phyloP scores from a whole-genome alignment of 2,888 invertebrate genomes.

The Spialia ferax region DNA sequence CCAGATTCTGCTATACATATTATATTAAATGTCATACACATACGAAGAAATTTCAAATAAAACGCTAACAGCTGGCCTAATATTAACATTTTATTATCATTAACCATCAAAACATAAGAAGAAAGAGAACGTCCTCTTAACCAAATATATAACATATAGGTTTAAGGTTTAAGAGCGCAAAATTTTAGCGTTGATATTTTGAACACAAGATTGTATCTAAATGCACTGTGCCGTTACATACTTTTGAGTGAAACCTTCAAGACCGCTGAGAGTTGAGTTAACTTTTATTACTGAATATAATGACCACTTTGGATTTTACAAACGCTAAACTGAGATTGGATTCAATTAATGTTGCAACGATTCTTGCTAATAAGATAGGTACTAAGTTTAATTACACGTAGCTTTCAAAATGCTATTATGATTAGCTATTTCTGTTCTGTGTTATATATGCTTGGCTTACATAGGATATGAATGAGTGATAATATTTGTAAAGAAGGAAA shows the following conservation, averaged over 20 bases:
- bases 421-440: no score
- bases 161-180: neutral
- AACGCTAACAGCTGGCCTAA: no score
- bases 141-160: neutral
- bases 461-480: no score
- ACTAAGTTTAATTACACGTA: neutral
- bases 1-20: no score
- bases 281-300: neutral
- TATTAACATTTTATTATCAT: neutral
- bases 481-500: no score
- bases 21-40: no score
- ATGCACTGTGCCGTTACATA: neutral
- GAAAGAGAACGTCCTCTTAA: neutral
- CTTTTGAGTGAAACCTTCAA: neutral
- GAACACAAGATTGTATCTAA: conserved; percentile 3
- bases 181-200: neutral
- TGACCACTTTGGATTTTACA: conserved; percentile 3
- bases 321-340: neutral
- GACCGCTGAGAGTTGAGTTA: neutral
- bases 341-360: neutral
- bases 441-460: no score
- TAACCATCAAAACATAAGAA: no score
- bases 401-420: neutral
- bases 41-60: no score
- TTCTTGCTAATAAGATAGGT: neutral